phyloP scores from a whole-genome alignment of 2,888 invertebrate genomes.

The Eulithis prunata region DNA sequence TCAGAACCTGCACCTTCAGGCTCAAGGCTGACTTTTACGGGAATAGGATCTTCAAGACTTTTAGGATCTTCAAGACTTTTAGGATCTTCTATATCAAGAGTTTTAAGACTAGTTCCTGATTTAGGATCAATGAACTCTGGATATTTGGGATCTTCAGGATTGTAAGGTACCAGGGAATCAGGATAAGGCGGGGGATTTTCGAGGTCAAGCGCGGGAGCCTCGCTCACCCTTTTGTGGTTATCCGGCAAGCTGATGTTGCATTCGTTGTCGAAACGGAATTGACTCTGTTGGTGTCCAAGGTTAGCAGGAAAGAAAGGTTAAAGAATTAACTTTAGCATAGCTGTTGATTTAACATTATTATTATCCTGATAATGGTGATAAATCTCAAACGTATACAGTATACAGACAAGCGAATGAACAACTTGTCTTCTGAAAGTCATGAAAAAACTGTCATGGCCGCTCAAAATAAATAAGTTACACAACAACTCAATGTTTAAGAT shows the following conservation, averaged over 20 bases:
- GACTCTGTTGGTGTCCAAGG: conserved; percentile 90
- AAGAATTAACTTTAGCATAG: conserved; percentile 23
- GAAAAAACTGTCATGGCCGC: too few species aligned
- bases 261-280: conserved; percentile 99
- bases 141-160: conserved; percentile 19
- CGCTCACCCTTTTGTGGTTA: conserved; percentile 99
- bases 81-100: neutral
- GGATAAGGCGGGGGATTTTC: conserved; percentile 53
- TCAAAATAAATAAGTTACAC: too few species aligned
- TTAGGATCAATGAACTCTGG: conserved; percentile 1
- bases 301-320: conserved; percentile 67
- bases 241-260: conserved; percentile 98
- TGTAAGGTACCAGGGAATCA: conserved; percentile 30
- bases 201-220: conserved; percentile 77
- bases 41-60: conserved; percentile 15
- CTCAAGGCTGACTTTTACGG: conserved; percentile 42
- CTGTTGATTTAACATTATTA: too few species aligned
- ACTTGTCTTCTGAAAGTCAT: too few species aligned
- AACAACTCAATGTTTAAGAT: too few species aligned
- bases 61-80: conserved; percentile 3
- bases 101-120: neutral
- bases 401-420: too few species aligned
- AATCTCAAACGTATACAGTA: too few species aligned
- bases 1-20: conserved; percentile 56
- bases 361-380: too few species aligned